These are phyloP conservation scores for Dryobotodes eremita DNA, from an alignment of 2,888 invertebrate genomes.

Conservation along the genomic window DNA sequence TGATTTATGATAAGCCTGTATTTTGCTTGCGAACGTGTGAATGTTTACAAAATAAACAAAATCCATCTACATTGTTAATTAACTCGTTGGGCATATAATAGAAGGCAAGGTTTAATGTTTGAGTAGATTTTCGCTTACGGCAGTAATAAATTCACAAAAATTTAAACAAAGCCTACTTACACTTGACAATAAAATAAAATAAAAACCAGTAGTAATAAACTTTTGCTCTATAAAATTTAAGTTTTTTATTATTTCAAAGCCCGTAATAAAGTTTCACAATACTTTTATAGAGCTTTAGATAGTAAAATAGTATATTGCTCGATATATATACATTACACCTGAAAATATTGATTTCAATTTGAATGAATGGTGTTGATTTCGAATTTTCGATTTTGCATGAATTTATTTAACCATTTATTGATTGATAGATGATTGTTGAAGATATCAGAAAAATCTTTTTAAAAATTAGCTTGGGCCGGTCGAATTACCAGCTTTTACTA, in stretches of 20 bases:
- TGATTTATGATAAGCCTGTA: not conserved
- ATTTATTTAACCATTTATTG: too few species aligned
- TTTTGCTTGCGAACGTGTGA: conserved; percentile 1
- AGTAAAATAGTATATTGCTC: not conserved
- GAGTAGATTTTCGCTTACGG: not conserved
- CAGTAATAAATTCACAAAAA: not conserved
- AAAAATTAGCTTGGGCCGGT: too few species aligned
- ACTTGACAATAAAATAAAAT: conserved; percentile 10
- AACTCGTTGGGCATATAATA: not conserved
- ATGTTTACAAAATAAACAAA: conserved; percentile 22
- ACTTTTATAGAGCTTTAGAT: not conserved
- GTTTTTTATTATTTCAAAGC: not conserved
- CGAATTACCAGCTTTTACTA: too few species aligned
- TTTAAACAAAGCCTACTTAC: not conserved
- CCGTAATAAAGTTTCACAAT: conserved; percentile 2
- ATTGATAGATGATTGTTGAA: too few species aligned
- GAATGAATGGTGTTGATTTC: too few species aligned
- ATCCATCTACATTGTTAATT: conserved; percentile 8
- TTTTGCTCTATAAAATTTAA: not conserved
- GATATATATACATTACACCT: not conserved
- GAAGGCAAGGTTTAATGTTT: not conserved
- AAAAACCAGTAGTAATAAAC: conserved; percentile 19
- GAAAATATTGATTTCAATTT: not conserved
- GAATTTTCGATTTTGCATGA: not conserved
- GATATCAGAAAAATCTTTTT: too few species aligned